Base-by-base conservation (phyloP, 1,140 invertebrate genomes). In the Scaptomyza pallida region DNA sequence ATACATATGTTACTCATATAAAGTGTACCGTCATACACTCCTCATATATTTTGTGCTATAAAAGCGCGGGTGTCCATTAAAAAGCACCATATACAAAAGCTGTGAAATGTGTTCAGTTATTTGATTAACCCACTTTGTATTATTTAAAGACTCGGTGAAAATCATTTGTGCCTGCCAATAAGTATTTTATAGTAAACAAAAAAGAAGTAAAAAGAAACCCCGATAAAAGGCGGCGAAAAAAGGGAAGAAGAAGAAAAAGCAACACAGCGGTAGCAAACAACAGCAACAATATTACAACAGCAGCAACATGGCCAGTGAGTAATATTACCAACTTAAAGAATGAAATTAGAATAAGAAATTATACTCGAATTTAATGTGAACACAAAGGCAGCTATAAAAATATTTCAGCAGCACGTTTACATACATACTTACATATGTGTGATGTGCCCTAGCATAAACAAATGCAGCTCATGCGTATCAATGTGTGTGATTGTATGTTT, bases 231-330 rank as follows among this genome's bases (percentile, higher is more conserved):
- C 56, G 69, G 63, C 63, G 45, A 67, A 71, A 47, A 13, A 45
- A 54, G 47, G 61, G n/a, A n/a, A n/a, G n/a, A n/a, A n/a, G 23
- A 63, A 63, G 57, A 64, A 50, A 35, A 48, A 47, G 35, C 19
- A 60, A 12, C 35, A 13, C 33, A 43, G 44, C 43, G 30, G 45
- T 52, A 56, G 26, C 30, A 45, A 72, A 50, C 30, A 77, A 54
- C 33, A 50, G 23, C 16, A 57, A 45, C 40, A 67, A 47, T 54
- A 44, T 59, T 69, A 50, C 62, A 83, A 60, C 67, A 79, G 50
- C 63, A 63, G 5, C 68, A 89, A 70, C 75, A 89, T 89, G 86
- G 86, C 86, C 80, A 89, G 86, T 89, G 69, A 89, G 86, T 88
- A 88, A 86, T 75, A 75, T 74, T 45, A 73, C 45, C 35, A 56